These are phyloP conservation scores for Notolepis coatsorum DNA, from an alignment of 2,797 vertebrate species.

Conservation along the genomic window DNA sequence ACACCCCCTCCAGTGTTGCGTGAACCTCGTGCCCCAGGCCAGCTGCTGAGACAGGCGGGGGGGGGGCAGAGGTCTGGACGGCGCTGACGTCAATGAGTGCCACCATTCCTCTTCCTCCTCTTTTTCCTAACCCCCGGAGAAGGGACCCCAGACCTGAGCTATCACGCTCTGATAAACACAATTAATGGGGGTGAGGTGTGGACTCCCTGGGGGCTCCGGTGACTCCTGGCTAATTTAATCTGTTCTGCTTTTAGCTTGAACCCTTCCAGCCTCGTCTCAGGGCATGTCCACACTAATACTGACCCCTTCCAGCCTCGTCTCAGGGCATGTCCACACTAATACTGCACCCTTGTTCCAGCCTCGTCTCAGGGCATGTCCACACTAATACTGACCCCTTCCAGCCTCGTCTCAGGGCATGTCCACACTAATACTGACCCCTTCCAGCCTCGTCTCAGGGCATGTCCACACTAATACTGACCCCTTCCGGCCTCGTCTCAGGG, in stretches of 20 bases:
- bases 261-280: conserved; percentile 54
- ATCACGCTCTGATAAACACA: conserved; percentile 71
- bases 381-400: no score
- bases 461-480: no score
- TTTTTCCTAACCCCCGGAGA: conserved; percentile 32
- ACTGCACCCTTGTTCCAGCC: background rate
- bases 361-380: no score
- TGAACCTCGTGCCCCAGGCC: conserved; percentile 14
- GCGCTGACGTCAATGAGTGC: conserved; percentile 25
- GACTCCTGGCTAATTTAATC: conserved; percentile 70
- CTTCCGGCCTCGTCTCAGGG: no score
- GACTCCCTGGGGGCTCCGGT: conserved; percentile 63
- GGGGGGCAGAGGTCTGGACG: conserved; percentile 13
- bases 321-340: no score
- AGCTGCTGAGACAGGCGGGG: conserved; percentile 13
- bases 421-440: no score
- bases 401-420: no score
- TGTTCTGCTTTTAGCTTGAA: conserved; percentile 60
- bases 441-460: no score
- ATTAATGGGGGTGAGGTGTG: conserved; percentile 73
- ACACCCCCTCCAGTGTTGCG: background rate
- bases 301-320: no score
- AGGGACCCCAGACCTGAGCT: conserved; percentile 58
- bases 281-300: no score
- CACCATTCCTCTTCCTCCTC: conserved; percentile 34